A percentile compares a stretch with the other conserved stretches of the same genome.
Evolutionary conservation across 2,797 vertebrate genomes (phyloP).

Genomic region (Sphenodon punctatus): DNA sequence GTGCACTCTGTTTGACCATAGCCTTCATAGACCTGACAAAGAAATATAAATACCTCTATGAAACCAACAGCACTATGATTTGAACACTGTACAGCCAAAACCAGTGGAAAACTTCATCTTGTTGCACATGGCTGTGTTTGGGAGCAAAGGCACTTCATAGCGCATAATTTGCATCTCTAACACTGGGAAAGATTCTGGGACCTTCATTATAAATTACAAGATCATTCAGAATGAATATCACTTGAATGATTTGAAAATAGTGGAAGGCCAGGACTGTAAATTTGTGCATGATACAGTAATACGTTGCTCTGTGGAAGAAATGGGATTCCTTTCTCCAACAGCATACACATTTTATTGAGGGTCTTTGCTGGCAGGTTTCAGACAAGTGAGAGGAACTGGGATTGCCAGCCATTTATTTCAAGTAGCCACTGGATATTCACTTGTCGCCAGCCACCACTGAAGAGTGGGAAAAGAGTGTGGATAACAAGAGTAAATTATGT

Average conservation of each 20-base stretch:
- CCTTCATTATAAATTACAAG: background rate
- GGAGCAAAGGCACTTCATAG: background rate
- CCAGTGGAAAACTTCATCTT: background rate
- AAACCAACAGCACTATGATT: background rate
- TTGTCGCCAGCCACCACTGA: rapidly evolving
- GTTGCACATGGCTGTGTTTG: background rate
- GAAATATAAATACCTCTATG: background rate
- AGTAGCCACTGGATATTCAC: background rate
- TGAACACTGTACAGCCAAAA: background rate
- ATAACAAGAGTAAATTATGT: background rate
- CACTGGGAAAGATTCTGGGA: rapidly evolving
- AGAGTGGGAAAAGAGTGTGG: background rate
- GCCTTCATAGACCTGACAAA: conserved; percentile 90
- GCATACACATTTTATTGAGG: background rate
- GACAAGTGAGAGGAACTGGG: background rate
- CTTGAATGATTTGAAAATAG: rapidly evolving
- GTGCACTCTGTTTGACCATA: conserved; percentile 99
- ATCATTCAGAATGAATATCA: background rate
- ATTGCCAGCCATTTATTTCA: background rate
- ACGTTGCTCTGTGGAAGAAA: rapidly evolving
- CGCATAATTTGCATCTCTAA: background rate
- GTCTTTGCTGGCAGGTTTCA: background rate
- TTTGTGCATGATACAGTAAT: background rate
- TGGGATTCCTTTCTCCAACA: background rate
- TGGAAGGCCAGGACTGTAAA: background rate